phyloP scores from a whole-genome alignment of 2,113 vertebrate species.

The Bos javanicus region DNA sequence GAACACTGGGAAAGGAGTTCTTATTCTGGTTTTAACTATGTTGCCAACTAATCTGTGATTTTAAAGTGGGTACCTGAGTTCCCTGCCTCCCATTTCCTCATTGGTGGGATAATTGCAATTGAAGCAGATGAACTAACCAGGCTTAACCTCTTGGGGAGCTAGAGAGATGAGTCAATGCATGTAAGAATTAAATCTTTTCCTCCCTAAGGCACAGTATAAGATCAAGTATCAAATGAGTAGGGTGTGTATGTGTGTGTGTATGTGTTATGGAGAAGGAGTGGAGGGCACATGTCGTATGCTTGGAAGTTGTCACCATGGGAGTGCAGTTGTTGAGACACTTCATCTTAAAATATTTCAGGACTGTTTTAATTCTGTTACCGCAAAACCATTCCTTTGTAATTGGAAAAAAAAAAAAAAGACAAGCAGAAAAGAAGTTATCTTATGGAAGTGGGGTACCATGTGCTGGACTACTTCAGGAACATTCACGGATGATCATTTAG shows the following conservation, averaged over 20 bases:
- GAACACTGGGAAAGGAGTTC: background rate
- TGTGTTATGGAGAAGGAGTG: background rate
- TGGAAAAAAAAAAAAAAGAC: background rate
- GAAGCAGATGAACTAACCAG: background rate
- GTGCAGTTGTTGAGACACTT: background rate
- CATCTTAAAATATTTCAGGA: background rate
- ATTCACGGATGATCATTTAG: background rate
- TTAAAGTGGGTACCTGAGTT: background rate
- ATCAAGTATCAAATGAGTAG: background rate
- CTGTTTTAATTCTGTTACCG: background rate
- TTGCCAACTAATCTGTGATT: background rate
- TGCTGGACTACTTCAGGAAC: background rate
- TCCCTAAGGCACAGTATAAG: background rate
- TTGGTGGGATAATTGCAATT: background rate
- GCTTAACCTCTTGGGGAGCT: background rate
- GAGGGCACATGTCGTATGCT: background rate
- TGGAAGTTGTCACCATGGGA: background rate
- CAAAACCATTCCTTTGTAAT: background rate
- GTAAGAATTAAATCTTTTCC: background rate
- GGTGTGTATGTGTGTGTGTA: background rate
- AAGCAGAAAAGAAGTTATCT: background rate
- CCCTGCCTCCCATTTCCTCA: background rate
- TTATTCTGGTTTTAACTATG: background rate
- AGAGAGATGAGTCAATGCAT: background rate
- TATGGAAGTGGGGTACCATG: background rate